These are phyloP conservation scores for Sitta europaea DNA, from an alignment of 2,113 vertebrate genomes.

Conservation along the genomic window DNA sequence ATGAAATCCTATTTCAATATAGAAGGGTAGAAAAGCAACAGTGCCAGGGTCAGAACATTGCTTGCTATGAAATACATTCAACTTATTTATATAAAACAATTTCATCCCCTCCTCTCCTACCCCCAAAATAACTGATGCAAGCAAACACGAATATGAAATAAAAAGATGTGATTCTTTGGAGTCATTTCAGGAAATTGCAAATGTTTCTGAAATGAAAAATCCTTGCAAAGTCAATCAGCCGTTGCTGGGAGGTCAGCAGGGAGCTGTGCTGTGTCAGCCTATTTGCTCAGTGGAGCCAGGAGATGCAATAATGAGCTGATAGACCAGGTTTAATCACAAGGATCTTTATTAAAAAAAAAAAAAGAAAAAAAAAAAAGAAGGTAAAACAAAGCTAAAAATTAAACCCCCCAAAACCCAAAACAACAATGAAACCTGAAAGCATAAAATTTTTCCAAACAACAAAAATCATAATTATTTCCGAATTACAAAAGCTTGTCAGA, in stretches of 20 bases:
- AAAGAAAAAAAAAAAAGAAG: not conserved
- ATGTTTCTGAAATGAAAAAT: constrained; percentile 55
- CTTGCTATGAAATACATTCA: not conserved
- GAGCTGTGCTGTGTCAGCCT: constrained; percentile 33
- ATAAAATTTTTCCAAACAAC: not conserved
- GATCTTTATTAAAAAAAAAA: not conserved
- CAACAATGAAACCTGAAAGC: not conserved
- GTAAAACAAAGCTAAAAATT: not conserved
- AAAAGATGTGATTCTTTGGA: constrained; percentile 32
- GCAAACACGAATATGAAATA: not conserved
- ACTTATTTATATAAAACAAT: not conserved
- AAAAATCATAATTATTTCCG: not conserved
- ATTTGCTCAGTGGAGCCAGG: constrained; percentile 7
- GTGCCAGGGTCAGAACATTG: not conserved
- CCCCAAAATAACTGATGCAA: constrained; percentile 11
- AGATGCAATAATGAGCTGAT: not conserved
- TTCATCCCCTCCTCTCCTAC: not conserved
- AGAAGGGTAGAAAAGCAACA: not conserved
- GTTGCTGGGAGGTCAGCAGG: constrained; percentile 12
- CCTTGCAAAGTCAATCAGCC: constrained; percentile 45
- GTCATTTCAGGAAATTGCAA: constrained; percentile 56
- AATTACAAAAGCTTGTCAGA: not conserved
- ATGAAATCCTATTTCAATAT: not conserved
- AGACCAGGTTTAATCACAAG: constrained; percentile 18
- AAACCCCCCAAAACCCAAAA: not conserved